Percentiles rank a stretch among this genome's conserved stretches.
Conservation (phyloP, 2,888 invertebrate genomes). For the Drosophila tripunctata region DNA sequence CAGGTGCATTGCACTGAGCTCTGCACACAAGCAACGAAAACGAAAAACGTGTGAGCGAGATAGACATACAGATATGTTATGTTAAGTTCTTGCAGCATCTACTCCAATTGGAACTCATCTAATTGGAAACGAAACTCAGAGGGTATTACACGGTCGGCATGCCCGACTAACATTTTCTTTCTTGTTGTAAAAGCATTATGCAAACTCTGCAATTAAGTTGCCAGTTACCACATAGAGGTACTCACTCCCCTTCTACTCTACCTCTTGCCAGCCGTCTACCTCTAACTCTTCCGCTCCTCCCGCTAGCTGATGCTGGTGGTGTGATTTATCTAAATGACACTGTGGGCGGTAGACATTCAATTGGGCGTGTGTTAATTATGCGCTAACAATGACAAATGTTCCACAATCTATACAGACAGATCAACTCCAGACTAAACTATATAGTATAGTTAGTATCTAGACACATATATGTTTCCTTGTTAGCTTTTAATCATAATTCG, state of each 20-base stretch:
- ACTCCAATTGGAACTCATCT: no score
- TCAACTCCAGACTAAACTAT: not conserved
- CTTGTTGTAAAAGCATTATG: slow-evolving; percentile 74
- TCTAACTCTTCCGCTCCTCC: not conserved
- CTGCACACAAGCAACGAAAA: no score
- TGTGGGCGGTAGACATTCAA: slow-evolving; percentile 41
- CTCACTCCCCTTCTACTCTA: not conserved
- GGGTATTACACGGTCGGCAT: no score
- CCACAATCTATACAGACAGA: slow-evolving; percentile 38
- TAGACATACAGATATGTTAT: no score
- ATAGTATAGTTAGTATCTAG: no score
- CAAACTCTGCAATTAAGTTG: slow-evolving; percentile 77
- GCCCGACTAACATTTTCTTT: no score
- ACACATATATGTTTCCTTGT: no score
- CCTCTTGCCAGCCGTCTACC: no score
- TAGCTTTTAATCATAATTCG: not conserved
- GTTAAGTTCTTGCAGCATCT: no score
- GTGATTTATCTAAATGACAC: slow-evolving; percentile 66
- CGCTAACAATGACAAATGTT: slow-evolving; percentile 75
- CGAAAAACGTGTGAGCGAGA: no score
- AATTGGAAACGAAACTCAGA: no score
- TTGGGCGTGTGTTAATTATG: slow-evolving; percentile 64
- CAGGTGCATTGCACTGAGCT: no score
- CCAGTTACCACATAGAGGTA: slow-evolving; percentile 30
- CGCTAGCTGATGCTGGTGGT: slow-evolving; percentile 20